phyloP scores from a whole-genome alignment of 2,888 invertebrate genomes.

The Conops quadrifasciatus region DNA sequence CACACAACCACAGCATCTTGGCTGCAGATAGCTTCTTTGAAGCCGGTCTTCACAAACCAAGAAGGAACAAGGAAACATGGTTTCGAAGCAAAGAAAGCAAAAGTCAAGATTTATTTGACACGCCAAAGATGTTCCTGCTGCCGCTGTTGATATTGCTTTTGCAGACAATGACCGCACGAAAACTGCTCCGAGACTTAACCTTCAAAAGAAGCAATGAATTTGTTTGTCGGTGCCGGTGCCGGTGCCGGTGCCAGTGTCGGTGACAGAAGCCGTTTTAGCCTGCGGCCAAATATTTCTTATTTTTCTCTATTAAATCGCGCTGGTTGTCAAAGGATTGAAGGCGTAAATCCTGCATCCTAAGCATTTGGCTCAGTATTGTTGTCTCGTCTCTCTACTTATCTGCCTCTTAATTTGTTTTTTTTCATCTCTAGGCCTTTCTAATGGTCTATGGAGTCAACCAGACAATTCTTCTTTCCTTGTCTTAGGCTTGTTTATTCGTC shows the following conservation, averaged over 20 bases:
- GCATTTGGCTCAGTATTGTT: background rate
- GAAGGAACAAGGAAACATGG: slow-evolving; percentile 12
- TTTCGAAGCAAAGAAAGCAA: slow-evolving; percentile 27
- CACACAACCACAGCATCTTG: background rate
- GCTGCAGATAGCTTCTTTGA: background rate
- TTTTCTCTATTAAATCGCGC: background rate
- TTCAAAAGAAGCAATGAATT: slow-evolving; percentile 1
- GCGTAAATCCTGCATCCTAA: background rate
- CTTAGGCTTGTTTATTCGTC: too few species aligned
- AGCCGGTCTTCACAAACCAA: background rate
- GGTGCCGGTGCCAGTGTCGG: background rate
- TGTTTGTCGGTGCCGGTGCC: background rate
- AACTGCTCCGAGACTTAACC: slow-evolving; percentile 27
- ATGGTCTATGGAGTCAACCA: too few species aligned
- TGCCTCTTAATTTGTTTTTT: too few species aligned
- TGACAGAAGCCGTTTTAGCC: background rate
- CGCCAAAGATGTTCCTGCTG: slow-evolving; percentile 14
- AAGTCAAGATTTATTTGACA: slow-evolving; percentile 41
- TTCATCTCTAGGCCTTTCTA: too few species aligned
- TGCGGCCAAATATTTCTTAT: background rate
- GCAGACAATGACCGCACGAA: slow-evolving; percentile 38
- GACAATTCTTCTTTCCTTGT: too few species aligned
- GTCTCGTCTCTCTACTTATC: too few species aligned
- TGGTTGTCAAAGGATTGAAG: background rate
- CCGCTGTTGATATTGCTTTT: background rate